A percentile compares a stretch with the other conserved stretches of the same genome.
Conservation (phyloP, 2,888 invertebrate genomes). For the Callosobruchus maculatus region DNA sequence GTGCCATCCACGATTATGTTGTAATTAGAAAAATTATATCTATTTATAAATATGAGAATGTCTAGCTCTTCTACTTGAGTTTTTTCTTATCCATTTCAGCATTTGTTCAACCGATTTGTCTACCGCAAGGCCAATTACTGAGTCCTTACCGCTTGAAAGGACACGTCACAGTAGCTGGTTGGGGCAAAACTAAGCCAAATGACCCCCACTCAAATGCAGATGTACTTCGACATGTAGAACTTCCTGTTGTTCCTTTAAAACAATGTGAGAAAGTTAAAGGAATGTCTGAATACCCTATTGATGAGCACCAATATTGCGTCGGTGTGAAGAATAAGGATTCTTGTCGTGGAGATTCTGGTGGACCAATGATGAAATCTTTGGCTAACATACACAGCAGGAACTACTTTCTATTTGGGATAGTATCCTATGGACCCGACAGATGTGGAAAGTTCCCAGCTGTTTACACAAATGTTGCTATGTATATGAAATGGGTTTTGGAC, state of each 20-base stretch:
- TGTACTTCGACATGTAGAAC: neutral
- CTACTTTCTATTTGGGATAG: slow-evolving; percentile 13
- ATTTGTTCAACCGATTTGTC: neutral
- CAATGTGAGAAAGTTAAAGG: neutral
- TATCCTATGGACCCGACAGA: slow-evolving; percentile 50
- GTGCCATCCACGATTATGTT: too few species aligned
- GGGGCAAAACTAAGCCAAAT: neutral
- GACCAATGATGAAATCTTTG: slow-evolving; percentile 50
- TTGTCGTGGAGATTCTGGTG: slow-evolving; percentile 62
- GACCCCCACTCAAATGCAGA: neutral
- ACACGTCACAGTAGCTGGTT: neutral
- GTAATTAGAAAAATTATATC: too few species aligned
- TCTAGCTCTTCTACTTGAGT: too few species aligned
- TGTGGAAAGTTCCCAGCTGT: slow-evolving; percentile 57
- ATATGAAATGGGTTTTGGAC: slow-evolving; percentile 60
- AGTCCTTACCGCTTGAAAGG: neutral
- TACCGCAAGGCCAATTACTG: neutral
- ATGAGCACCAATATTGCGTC: neutral
- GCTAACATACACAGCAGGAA: slow-evolving; percentile 25
- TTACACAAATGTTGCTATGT: slow-evolving; percentile 56
- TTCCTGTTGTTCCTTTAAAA: neutral
- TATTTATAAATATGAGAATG: too few species aligned
- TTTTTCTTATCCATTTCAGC: too few species aligned
- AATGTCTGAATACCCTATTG: neutral
- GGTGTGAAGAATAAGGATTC: slow-evolving; percentile 52